Base-by-base conservation (phyloP, 2,888 invertebrate species). In the Maniola hyperantus region DNA sequence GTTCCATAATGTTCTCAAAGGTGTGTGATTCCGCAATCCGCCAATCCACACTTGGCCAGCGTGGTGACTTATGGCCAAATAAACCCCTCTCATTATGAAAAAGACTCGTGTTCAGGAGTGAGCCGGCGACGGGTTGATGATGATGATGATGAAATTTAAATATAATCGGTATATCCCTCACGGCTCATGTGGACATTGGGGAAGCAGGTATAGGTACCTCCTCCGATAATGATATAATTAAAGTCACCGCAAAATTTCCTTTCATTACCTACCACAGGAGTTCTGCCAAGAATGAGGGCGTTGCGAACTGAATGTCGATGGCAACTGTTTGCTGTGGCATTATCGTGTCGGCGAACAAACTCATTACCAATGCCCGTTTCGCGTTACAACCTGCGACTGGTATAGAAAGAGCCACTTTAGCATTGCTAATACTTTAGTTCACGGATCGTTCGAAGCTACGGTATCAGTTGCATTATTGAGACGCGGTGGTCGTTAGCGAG, bases 261-360 rank as follows among this genome's bases (percentile, higher is more conserved):
- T 82, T 78, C 72, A 81, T 77, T 83, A 81, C 82, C 75, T 83
- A 81, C 82, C 75, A 26, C 39, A 39, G 39, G 72, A 76, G 70
- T 72, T 73, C 74, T 72, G 73, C 74, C 76, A 71, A 79, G 76
- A 80, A 79, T 77, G 81, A 83, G 85, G 84, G 73, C 82, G 79
- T 84, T 80, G 86, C 84, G 72, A 88, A 88, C 85, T 85, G n/a
- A n/a, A n/a, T n/a, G 91, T 88, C 89, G 81, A 84, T 85, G 82
- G 85, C 82, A 85, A 87, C 84, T 84, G 84, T 89, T 88, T 87
- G 84, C 84, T 77, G 73, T 84, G 87, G 78, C 85, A 92, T 92
- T 91, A 91, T 87, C 89, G 87, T 90, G 88, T 89, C 87, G 79
- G 79, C 79, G 75, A 78, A 79, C 77, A 78, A 80, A 79, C 82